A percentile compares a stretch with the other conserved stretches of the same genome.
phyloP scores from a whole-genome alignment of 2,797 vertebrate species.

The Enteromius viviparus region DNA sequence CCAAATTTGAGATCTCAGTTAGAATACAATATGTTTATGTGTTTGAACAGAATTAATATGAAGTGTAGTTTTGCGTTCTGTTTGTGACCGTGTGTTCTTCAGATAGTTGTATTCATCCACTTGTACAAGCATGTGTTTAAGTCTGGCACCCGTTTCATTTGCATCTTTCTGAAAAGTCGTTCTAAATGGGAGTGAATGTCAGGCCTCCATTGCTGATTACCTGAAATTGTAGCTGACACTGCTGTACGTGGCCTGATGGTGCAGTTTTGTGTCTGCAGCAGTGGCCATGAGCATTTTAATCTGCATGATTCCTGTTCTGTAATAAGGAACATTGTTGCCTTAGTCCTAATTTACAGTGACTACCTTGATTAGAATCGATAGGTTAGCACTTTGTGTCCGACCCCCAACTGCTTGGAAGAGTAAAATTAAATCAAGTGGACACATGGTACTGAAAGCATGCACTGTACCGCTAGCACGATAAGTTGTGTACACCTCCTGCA shows the following conservation, averaged over 20 bases:
- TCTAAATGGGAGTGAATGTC: slow-evolving; percentile 39
- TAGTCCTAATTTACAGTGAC: slow-evolving; percentile 43
- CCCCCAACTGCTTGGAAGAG: slow-evolving; percentile 43
- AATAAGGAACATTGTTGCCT: slow-evolving; percentile 56
- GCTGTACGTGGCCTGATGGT: slow-evolving; percentile 25
- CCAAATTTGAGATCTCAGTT: slow-evolving; percentile 55
- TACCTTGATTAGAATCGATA: slow-evolving; percentile 37
- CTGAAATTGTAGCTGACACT: slow-evolving; percentile 45
- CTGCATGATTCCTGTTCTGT: slow-evolving; percentile 60
- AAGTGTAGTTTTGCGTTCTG: slow-evolving; percentile 40
- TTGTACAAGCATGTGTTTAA: slow-evolving; percentile 58
- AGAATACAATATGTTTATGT: slow-evolving; percentile 44
- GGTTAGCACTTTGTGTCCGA: slow-evolving; percentile 40
- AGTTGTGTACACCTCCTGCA: slow-evolving; percentile 53
- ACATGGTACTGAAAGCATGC: slow-evolving; percentile 52
- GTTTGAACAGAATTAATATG: slow-evolving; percentile 19
- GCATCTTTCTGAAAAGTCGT: slow-evolving; percentile 36
- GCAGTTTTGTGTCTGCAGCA: slow-evolving; percentile 43
- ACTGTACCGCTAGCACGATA: slow-evolving; percentile 55
- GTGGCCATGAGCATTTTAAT: slow-evolving; percentile 50
- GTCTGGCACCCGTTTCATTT: slow-evolving; percentile 53
- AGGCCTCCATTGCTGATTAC: slow-evolving; percentile 37
- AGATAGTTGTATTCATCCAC: slow-evolving; percentile 48
- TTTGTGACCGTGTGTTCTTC: slow-evolving; percentile 44
- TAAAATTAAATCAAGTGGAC: slow-evolving; percentile 37